phyloP scores from a whole-genome alignment of 1,140 invertebrate species.

The Bathynomus jamesi region DNA sequence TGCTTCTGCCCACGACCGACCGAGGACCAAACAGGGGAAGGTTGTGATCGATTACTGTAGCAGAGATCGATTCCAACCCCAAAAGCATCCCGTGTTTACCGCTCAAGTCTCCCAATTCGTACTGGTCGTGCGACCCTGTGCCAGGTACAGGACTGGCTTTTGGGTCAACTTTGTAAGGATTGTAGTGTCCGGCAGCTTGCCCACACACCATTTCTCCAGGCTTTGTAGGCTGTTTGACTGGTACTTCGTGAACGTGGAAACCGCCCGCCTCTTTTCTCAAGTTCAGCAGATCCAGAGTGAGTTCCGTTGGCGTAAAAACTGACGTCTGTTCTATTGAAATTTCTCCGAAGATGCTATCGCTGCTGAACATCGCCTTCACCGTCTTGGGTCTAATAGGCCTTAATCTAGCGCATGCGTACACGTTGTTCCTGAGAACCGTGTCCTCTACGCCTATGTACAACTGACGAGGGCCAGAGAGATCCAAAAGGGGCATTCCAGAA shows the following conservation, averaged over 20 bases:
- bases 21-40: constrained; percentile 71
- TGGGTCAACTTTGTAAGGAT: constrained; percentile 47
- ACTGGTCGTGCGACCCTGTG: constrained; percentile 75
- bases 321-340: constrained; percentile 72
- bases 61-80: constrained; percentile 37
- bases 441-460: constrained; percentile 81
- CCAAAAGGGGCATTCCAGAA: constrained; percentile 45
- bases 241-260: constrained; percentile 50
- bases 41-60: constrained; percentile 64
- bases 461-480: constrained; percentile 58
- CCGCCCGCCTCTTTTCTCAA: constrained; percentile 46
- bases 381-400: constrained; percentile 41
- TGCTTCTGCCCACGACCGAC: constrained; percentile 69
- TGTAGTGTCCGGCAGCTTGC: constrained; percentile 44
- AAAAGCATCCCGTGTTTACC: constrained; percentile 61
- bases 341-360: constrained; percentile 69
- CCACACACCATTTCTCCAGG: constrained; percentile 43
- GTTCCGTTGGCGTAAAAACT: constrained; percentile 71
- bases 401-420: constrained; percentile 76
- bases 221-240: constrained; percentile 41
- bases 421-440: constrained; percentile 63
- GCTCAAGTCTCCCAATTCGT: constrained; percentile 77
- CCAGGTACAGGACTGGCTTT: constrained; percentile 40
- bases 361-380: constrained; percentile 61
- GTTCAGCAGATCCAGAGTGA: constrained; percentile 61